phyloP scores from a whole-genome alignment of 2,888 invertebrate species.

The Auanema sp. region DNA sequence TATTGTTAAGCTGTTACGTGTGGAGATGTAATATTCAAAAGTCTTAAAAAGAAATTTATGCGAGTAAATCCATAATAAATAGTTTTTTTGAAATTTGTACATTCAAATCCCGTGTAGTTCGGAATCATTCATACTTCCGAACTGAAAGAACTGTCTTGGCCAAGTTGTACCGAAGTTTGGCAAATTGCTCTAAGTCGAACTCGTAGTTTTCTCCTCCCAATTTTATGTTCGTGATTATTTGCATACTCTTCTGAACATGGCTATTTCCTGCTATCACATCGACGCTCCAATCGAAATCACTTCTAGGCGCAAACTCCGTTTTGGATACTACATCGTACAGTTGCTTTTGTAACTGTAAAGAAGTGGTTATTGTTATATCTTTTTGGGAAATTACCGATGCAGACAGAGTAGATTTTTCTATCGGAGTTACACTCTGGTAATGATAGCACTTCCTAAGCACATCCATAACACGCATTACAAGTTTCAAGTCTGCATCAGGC shows the following conservation, averaged over 20 bases:
- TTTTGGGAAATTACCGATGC: background rate
- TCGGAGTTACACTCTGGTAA: too few relatives aligned
- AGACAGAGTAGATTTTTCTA: background rate
- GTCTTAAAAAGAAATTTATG: too few relatives aligned
- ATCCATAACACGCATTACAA: too few relatives aligned
- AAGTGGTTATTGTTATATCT: background rate
- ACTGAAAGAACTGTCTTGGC: conserved; percentile 24
- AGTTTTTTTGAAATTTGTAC: too few relatives aligned
- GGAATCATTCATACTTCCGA: conserved; percentile 20
- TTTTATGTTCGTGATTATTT: conserved; percentile 29
- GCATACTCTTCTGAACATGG: conserved; percentile 35
- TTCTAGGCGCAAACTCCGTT: background rate
- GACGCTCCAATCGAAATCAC: conserved; percentile 12
- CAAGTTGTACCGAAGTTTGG: conserved; percentile 24
- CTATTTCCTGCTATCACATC: conserved; percentile 28
- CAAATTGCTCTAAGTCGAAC: conserved; percentile 31
- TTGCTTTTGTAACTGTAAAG: background rate
- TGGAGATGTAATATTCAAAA: too few relatives aligned
- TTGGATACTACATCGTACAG: background rate
- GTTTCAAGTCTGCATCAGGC: too few relatives aligned
- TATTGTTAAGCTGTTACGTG: too few relatives aligned
- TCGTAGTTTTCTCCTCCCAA: conserved; percentile 31
- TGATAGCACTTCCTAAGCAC: too few relatives aligned
- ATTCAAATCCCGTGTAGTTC: too few relatives aligned
- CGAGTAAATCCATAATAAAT: too few relatives aligned